Percentiles rank a stretch among this genome's conserved stretches.
Conservation (phyloP, 30 jellyfish, hydroid and myxozoan genomes). For the Phacellophora camtschatica region DNA sequence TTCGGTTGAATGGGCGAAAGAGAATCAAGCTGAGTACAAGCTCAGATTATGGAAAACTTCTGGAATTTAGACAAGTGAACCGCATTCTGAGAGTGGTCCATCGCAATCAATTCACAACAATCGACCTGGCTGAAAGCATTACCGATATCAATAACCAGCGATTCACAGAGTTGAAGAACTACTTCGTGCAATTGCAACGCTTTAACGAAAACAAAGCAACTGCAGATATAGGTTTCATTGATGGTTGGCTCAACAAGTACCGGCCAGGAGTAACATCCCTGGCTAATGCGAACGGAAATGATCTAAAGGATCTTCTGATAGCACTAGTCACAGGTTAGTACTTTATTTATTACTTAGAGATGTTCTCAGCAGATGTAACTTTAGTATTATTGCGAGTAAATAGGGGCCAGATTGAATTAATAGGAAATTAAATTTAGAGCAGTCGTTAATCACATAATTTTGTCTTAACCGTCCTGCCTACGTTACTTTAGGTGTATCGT, state of each 20-base stretch:
- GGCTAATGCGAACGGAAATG: too few species aligned
- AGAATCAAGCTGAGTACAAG: neutral
- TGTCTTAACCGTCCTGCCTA: too few species aligned
- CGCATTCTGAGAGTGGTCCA: slow-evolving; percentile 1
- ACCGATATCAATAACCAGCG: neutral
- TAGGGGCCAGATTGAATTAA: too few species aligned
- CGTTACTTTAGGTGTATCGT: too few species aligned
- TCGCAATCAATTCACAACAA: neutral
- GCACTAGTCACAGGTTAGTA: too few species aligned
- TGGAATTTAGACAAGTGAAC: neutral
- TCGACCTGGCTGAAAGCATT: slow-evolving; percentile 1
- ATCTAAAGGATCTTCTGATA: too few species aligned
- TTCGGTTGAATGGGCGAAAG: neutral
- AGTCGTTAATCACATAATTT: too few species aligned
- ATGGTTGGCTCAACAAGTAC: neutral
- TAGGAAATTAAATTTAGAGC: too few species aligned
- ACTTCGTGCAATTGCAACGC: slow-evolving; percentile 1
- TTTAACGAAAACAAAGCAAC: slow-evolving; percentile 10
- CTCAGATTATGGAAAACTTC: neutral
- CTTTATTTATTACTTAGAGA: too few species aligned
- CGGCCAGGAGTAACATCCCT: neutral
- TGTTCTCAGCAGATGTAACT: too few species aligned
- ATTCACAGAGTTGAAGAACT: slow-evolving; percentile 2
- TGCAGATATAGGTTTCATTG: slow-evolving; percentile 19
- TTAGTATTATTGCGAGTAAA: too few species aligned